Base-by-base conservation (phyloP, 2,888 invertebrate species). In the Oscheius sp. region DNA sequence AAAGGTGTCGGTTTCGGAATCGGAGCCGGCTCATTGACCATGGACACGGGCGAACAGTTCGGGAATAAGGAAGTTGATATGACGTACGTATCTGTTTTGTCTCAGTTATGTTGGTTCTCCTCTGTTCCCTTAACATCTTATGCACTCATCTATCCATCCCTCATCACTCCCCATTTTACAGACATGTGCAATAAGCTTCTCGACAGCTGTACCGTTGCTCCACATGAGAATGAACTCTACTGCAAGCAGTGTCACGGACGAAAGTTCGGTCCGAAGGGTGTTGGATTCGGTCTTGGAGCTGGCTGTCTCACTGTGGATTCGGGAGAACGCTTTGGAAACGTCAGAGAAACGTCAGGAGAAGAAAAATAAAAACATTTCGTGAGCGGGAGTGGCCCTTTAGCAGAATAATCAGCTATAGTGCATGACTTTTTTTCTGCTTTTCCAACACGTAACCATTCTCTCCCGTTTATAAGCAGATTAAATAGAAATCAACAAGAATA, bases 211-310 rank as follows among this genome's bases (percentile, higher is more conserved):
- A 94, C 93, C 84, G 94, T 94, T 80, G 94, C 94, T 86, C 95
- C 95, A 86, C 95, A 95, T 63, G 93, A 95, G 85, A 91, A 91
- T 73, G 93, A 94, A 81, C 92, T 96, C 73, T 96, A 94, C 89
- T 96, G 96, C 89, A 95, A 94, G 89, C 64, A 91, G 87, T 97
- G 96, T 89, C 95, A 97, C 87, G 95, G 95, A 85, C 94, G 95
- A 89, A 95, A 94, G 88, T 95, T 93, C 92, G 96, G 95, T 83
- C 95, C 95, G 63, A 95, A 95, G 87, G 72, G 95, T 84, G 95
- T 95, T 89, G 96, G 96, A 86, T 97, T 95, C 89, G 97, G 97
- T 82, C 94, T 94, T 87, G 97, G 97, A 86, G 96, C 96, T 86
- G 97, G 96, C 80, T 93, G 93, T 89, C 91, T 96, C 86, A 94